Evolutionary conservation across 2,797 vertebrate genomes (phyloP).

Genomic region (Halcyon smyrnensis): DNA sequence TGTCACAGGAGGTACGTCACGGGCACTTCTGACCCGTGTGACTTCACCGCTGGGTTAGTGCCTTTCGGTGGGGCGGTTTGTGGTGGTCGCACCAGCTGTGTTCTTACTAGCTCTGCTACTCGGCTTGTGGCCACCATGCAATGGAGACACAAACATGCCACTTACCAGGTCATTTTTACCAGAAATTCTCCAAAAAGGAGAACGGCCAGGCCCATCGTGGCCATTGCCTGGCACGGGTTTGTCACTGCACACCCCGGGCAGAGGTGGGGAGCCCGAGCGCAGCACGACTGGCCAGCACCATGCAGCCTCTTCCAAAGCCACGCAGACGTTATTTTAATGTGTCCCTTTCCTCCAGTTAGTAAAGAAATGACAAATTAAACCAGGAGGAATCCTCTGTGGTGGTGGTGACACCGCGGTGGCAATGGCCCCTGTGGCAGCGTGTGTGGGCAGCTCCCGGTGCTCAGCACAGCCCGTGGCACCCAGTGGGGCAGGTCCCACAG

Average conservation of each 20-base stretch:
- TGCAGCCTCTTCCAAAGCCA: neutral
- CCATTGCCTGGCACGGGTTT: accelerated
- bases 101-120: neutral
- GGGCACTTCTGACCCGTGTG: neutral
- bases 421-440: neutral
- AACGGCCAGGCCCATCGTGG: neutral
- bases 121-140: accelerated
- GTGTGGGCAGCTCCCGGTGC: too few relatives aligned
- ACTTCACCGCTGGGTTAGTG: neutral
- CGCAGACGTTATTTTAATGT: accelerated
- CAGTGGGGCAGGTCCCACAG: neutral
- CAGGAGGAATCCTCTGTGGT: neutral
- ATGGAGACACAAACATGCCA: accelerated
- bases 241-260: neutral
- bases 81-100: accelerated
- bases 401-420: neutral
- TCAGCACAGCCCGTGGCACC: too few relatives aligned
- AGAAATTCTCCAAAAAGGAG: neutral
- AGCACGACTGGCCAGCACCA: neutral
- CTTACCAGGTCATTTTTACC: neutral
- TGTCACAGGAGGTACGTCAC: neutral
- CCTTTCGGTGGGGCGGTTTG: neutral
- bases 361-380: neutral
- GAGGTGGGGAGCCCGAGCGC: neutral
- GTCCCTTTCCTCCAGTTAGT: neutral